Percentiles rank a stretch among this genome's conserved stretches.
Evolutionary conservation across 2,113 vertebrate genomes (phyloP).

Genomic region (Symphodus melops): DNA sequence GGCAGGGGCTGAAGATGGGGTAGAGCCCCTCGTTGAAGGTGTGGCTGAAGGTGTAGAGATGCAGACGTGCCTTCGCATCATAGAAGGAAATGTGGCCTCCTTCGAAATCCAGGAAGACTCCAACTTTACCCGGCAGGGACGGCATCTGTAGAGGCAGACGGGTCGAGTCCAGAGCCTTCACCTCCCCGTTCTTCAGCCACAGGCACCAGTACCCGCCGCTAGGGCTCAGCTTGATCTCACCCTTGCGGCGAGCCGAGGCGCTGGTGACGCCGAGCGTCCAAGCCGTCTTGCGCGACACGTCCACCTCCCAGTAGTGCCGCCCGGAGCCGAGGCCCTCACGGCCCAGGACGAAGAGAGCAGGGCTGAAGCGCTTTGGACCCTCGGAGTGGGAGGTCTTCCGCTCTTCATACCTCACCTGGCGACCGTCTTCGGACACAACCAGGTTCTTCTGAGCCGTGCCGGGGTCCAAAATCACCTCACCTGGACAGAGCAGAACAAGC

Average conservation of each 20-base stretch:
- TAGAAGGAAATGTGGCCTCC: slow-evolving; percentile 83
- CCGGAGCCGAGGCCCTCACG: slow-evolving; percentile 72
- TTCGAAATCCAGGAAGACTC: slow-evolving; percentile 83
- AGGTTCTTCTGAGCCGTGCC: slow-evolving; percentile 82
- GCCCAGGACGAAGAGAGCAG: slow-evolving; percentile 81
- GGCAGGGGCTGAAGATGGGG: slow-evolving; percentile 85
- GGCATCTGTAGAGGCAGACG: slow-evolving; percentile 68
- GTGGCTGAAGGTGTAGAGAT: slow-evolving; percentile 81
- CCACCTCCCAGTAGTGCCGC: slow-evolving; percentile 86
- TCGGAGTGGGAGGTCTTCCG: slow-evolving; percentile 63
- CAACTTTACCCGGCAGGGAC: slow-evolving; percentile 70
- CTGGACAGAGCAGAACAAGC: slow-evolving; percentile 47
- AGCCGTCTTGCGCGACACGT: slow-evolving; percentile 75
- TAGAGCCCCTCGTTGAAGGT: slow-evolving; percentile 78
- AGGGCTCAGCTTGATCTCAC: slow-evolving; percentile 82
- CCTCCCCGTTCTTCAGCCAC: slow-evolving; percentile 81
- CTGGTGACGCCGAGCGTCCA: slow-evolving; percentile 82
- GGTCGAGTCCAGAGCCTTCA: slow-evolving; percentile 69
- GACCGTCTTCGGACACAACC: slow-evolving; percentile 76
- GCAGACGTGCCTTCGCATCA: slow-evolving; percentile 72
- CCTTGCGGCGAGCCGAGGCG: slow-evolving; percentile 76
- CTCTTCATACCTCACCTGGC: slow-evolving; percentile 82
- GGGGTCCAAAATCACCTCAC: slow-evolving; percentile 82
- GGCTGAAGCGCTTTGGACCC: slow-evolving; percentile 76
- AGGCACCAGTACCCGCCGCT: slow-evolving; percentile 84